Evolutionary conservation across 2,888 invertebrate genomes (phyloP).

Genomic region (Troides aeacus): DNA sequence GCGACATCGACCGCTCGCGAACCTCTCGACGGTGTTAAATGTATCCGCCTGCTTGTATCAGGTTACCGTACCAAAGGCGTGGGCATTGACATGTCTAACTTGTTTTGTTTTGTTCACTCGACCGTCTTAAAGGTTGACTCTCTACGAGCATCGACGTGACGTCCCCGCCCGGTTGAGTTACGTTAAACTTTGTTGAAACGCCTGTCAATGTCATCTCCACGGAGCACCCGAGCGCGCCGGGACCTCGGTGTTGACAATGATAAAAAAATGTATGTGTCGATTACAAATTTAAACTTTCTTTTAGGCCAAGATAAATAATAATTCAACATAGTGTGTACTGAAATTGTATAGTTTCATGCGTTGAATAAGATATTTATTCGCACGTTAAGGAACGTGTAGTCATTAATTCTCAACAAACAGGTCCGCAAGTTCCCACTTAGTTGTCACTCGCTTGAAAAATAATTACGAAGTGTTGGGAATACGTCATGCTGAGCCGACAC

Average conservation of each 20-base stretch:
- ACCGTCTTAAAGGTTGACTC: constrained; percentile 73
- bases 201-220: constrained; percentile 62
- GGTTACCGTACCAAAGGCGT: constrained; percentile 77
- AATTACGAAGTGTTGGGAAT: constrained; percentile 63
- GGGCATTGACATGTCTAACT: constrained; percentile 78
- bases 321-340: not conserved
- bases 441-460: constrained; percentile 70
- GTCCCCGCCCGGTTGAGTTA: constrained; percentile 58
- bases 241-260: constrained; percentile 32
- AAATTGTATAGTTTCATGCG: constrained; percentile 10
- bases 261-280: constrained; percentile 10
- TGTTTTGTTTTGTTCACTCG: constrained; percentile 76
- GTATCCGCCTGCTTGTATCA: constrained; percentile 75
- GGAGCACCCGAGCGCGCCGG: constrained; percentile 42
- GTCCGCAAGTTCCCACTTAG: constrained; percentile 48
- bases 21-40: constrained; percentile 72
- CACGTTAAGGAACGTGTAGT: constrained; percentile 48
- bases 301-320: not conserved
- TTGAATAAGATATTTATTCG: constrained; percentile 33
- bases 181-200: constrained; percentile 61
- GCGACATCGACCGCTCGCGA: constrained; percentile 45
- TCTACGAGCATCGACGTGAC: constrained; percentile 73
- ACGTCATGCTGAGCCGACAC: constrained; percentile 74
- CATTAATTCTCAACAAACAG: constrained; percentile 44
- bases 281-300: not conserved